Evolutionary conservation across 2,888 invertebrate genomes (phyloP), one percentile per base, ranked within the genome.

Genomic region (Euplagia quadripunctaria): DNA sequence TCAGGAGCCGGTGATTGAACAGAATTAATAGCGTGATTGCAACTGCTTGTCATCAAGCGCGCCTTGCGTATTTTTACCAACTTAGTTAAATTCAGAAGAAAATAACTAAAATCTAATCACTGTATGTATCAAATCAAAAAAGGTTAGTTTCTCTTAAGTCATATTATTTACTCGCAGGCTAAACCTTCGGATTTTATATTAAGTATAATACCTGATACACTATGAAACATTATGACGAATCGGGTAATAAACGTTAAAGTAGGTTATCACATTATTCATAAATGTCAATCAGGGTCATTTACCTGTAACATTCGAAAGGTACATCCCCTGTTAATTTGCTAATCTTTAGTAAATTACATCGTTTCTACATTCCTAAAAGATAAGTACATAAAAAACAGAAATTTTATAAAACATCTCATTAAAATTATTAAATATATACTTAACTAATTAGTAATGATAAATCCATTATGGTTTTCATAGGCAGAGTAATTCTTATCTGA

Each of bases 311-410:
- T 68, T 68, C 55, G 17, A 14, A 11, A 41, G 68, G 68, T 68
- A 68, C n/a, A 52, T 68, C 42, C 68, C 65, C 68, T 17, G 11
- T 52, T 12, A 52, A 55, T 68, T 52, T 14, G 12, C 52, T 52
- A 52, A 55, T 68, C 68, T 31, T 52, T 17, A 41, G 42, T 17
- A 42, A 68, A 55, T 66, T 52, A 55, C n/a, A 42, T 42, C 11
- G 3, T 68, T 68, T 42, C 42, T n/a, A 52, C 52, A 68, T 68
- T 55, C 52, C 68, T 68, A 11, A 42, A 16, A 66, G 11, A 1
- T 55, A 42, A 17, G n/a, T 17, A 31, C 31, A 1, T 31, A 31
- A 31, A 31, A 31, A 31, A 31, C 2, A 2, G 31, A 31, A 31
- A 31, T 31, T 31, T 31, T 31, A 31, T 31, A 31, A 31, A 31